These are phyloP conservation scores for Dinocampus coccinellae DNA, from an alignment of 2,888 invertebrate genomes.

Conservation along the genomic window DNA sequence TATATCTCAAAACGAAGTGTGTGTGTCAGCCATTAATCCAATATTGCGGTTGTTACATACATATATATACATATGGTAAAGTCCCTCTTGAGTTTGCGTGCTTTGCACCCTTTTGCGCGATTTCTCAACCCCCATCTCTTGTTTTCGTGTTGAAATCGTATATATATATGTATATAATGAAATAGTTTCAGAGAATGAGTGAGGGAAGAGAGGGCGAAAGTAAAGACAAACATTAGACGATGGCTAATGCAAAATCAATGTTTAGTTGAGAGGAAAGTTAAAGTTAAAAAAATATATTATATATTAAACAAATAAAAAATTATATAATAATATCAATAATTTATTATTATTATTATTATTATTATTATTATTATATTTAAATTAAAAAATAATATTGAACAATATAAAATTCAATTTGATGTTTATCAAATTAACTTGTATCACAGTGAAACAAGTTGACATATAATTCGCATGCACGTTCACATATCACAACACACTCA, in stretches of 20 bases:
- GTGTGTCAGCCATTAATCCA: slow-evolving; percentile 61
- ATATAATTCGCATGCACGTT: slow-evolving; percentile 18
- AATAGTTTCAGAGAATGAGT: slow-evolving; percentile 12
- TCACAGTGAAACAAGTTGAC: slow-evolving; percentile 23
- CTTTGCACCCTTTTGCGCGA: slow-evolving; percentile 42
- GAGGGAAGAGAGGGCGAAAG: too few relatives aligned
- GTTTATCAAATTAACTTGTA: slow-evolving; percentile 27
- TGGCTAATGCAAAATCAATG: slow-evolving; percentile 60
- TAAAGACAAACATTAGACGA: slow-evolving; percentile 43
- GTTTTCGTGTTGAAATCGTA: slow-evolving; percentile 9
- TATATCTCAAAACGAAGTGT: slow-evolving; percentile 50
- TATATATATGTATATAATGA: slow-evolving; percentile 3
- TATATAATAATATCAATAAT: too few relatives aligned
- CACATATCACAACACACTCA: slow-evolving; percentile 21
- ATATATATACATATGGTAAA: slow-evolving; percentile 7
- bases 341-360: too few relatives aligned
- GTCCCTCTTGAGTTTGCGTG: slow-evolving; percentile 58
- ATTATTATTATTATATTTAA: too few relatives aligned
- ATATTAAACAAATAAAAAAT: too few relatives aligned
- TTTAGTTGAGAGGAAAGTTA: slow-evolving; percentile 41
- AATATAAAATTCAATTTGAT: too few relatives aligned
- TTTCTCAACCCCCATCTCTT: slow-evolving; percentile 20
- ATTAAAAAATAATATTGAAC: too few relatives aligned
- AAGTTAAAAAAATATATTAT: too few relatives aligned
- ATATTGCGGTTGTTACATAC: slow-evolving; percentile 63